phyloP scores from a whole-genome alignment of 53 echinoderm and acorn worm genomes.

The Temnopleurus reevesii region DNA sequence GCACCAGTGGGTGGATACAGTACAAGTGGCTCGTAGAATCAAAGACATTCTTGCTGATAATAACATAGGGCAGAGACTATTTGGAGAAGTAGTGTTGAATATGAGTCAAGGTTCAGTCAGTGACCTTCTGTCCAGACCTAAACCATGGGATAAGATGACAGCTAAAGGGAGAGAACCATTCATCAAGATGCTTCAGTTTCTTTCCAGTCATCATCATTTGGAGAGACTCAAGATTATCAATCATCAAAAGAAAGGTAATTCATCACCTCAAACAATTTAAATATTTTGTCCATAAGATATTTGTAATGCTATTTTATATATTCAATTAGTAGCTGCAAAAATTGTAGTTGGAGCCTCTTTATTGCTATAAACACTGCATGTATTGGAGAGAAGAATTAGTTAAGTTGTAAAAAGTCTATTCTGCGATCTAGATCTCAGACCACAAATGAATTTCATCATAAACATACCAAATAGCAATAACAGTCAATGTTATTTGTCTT shows the following conservation, averaged over 20 bases:
- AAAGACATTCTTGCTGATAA: constrained; percentile 88
- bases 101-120: constrained; percentile 98
- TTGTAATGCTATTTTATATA: background rate
- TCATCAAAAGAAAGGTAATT: constrained; percentile 91
- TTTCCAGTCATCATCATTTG: constrained; percentile 83
- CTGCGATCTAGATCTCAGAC: no score
- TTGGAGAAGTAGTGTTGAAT: constrained; percentile 95
- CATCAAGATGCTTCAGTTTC: constrained; percentile 97
- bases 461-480: no score
- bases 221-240: constrained; percentile 91
- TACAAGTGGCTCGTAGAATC: constrained; percentile 81
- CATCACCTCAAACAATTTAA: background rate
- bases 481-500: no score
- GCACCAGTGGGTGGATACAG: constrained; percentile 91
- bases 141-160: constrained; percentile 98
- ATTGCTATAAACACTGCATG: no score
- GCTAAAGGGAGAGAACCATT: constrained; percentile 95
- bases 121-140: constrained; percentile 90
- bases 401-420: no score
- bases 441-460: no score
- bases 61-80: constrained; percentile 93
- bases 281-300: background rate
- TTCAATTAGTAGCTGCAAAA: no score
- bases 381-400: no score
- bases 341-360: no score